Base-by-base conservation (phyloP, 2,113 vertebrate species). In the Ursus arctos region DNA sequence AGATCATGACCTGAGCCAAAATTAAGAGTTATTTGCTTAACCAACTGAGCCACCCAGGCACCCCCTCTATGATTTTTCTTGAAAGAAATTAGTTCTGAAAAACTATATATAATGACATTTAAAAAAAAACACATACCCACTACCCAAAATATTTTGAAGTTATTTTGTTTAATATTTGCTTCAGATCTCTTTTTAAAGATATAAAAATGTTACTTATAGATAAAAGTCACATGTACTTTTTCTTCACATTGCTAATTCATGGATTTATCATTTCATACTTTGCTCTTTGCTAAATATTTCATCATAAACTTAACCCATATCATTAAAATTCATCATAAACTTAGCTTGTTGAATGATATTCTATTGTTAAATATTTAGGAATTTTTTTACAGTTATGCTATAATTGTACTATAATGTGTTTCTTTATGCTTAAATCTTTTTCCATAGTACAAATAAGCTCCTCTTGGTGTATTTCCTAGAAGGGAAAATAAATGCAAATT, bases 351-450 rank as follows among this genome's bases (percentile, higher is more conserved):
- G 14, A 2, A 33, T 69, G n/a, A 4, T 51, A 71, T 28, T 79
- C 19, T 93, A 28, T 88, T 82, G 76, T 40, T 80, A 80, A 89
- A 87, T 92, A 77, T 71, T 92, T 86, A 80, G 49, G 2, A 80
- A 40, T 71, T 93, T 86, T 86, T 92, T 95, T 40, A 67, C 33
- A 55, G 55, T 69, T 57, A 33, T 55, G 40, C 81, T 82, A 21
- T 83, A 86, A 67, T 91, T 80, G 0, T 80, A 36, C 31, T 49
- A 18, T 91, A 72, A 51, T 47, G 51, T 22, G 49, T 79, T 79
- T 80, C 33, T 86, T 94, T 55, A 89, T 92, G 76, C 91, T 80
- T 61, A 93, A 92, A 88, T 88, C 19, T 51, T 91, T 91, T 21
- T 65, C 21, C 55, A 40, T 87, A 55, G 83, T 82, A 76, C 11